A percentile compares a stretch with the other conserved stretches of the same genome.
These are phyloP conservation scores for Heliconius nattereri DNA, from an alignment of 1,140 invertebrate species.

Conservation along the genomic window DNA sequence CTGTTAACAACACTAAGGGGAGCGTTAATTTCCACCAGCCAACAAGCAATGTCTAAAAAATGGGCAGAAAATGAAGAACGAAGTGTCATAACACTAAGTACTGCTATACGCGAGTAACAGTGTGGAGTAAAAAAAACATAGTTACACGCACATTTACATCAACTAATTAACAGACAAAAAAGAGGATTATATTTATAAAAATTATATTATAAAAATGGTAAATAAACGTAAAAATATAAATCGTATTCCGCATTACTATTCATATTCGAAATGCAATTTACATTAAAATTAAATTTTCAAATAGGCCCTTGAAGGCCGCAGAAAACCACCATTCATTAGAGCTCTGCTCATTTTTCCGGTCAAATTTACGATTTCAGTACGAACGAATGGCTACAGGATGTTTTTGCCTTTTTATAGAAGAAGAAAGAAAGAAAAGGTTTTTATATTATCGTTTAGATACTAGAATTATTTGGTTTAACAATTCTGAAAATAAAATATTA, in stretches of 20 bases:
- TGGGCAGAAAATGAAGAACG: too few species aligned
- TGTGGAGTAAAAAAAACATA: not conserved
- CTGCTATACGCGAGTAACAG: too few species aligned
- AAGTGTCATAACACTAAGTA: too few species aligned
- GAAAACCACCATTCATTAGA: constrained; percentile 36
- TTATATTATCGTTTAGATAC: not conserved
- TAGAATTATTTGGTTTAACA: too few species aligned
- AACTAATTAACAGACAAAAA: not conserved
- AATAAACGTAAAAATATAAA: not conserved
- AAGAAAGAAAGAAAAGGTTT: not conserved
- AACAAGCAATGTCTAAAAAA: too few species aligned
- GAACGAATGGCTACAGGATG: constrained; percentile 1
- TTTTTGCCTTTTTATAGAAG: not conserved
- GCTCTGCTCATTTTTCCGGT: constrained; percentile 33
- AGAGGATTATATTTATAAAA: not conserved
- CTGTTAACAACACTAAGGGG: too few species aligned
- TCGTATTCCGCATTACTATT: constrained; percentile 15
- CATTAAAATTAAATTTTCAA: constrained; percentile 35
- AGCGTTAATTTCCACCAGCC: too few species aligned
- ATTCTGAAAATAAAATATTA: too few species aligned
- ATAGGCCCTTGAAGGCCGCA: constrained; percentile 27
- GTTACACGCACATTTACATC: not conserved
- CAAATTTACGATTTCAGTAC: constrained; percentile 31
- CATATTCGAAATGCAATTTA: constrained; percentile 31
- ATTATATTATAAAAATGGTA: not conserved